phyloP scores from a whole-genome alignment of 2,113 vertebrate genomes.

The Microtus oregoni region DNA sequence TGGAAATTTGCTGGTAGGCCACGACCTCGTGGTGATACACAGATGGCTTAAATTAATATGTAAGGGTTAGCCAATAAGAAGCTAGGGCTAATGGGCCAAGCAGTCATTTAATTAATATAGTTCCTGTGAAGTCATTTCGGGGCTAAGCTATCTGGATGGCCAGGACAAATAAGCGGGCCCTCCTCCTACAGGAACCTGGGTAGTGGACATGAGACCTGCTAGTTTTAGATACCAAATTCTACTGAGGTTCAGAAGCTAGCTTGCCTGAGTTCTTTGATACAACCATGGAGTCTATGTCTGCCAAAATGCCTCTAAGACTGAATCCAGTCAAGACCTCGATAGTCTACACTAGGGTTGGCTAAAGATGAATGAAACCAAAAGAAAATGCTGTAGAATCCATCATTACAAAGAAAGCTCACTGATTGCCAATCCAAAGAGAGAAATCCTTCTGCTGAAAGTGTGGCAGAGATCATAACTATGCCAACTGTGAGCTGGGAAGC shows the following conservation, averaged over 20 bases:
- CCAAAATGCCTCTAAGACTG: neutral
- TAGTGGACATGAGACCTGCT: neutral
- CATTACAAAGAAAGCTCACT: neutral
- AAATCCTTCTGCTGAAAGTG: neutral
- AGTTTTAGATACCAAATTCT: neutral
- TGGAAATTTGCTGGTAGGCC: too few species aligned
- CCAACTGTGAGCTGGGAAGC: neutral
- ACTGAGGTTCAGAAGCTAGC: neutral
- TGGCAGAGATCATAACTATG: neutral
- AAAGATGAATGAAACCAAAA: neutral
- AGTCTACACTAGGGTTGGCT: neutral
- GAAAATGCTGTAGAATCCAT: neutral
- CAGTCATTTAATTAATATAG: too few species aligned
- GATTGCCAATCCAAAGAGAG: neutral
- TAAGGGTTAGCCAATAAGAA: too few species aligned
- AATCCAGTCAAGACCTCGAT: neutral
- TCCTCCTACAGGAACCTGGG: neutral
- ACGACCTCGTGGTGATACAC: too few species aligned
- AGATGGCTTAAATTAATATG: too few species aligned
- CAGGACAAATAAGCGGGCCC: too few species aligned
- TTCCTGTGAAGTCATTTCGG: too few species aligned
- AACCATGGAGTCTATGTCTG: neutral
- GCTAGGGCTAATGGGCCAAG: too few species aligned
- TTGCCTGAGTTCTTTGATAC: neutral
- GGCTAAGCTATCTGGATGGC: too few species aligned